phyloP scores from a whole-genome alignment of 1,140 invertebrate species.

The Octopus sinensis region DNA sequence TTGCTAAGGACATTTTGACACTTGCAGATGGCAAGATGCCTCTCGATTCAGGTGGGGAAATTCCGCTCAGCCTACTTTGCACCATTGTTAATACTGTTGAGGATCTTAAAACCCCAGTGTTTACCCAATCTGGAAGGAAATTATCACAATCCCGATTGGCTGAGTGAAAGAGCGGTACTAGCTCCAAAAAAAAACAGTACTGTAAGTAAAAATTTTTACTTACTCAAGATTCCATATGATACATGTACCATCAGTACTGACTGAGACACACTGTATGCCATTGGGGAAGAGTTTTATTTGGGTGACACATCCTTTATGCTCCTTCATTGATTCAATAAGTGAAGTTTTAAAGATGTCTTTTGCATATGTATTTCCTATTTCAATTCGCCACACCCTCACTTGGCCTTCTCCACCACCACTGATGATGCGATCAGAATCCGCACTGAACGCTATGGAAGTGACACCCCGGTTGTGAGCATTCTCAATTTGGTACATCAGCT shows the following conservation, averaged over 20 bases:
- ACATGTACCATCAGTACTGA: slow-evolving; percentile 83
- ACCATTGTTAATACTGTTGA: too few relatives aligned
- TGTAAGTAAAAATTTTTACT: slow-evolving; percentile 25
- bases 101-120: too few relatives aligned
- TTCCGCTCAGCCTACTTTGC: too few relatives aligned
- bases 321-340: slow-evolving; percentile 68
- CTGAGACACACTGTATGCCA: slow-evolving; percentile 77
- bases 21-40: too few relatives aligned
- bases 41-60: too few relatives aligned
- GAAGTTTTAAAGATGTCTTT: slow-evolving; percentile 27
- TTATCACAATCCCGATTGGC: too few relatives aligned
- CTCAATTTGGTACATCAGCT: slow-evolving; percentile 60
- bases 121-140: too few relatives aligned
- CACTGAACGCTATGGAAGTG: slow-evolving; percentile 72
- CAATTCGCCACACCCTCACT: slow-evolving; percentile 44
- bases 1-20: too few relatives aligned
- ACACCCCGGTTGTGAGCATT: slow-evolving; percentile 86
- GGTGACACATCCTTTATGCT: slow-evolving; percentile 83
- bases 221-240: slow-evolving; percentile 82
- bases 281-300: slow-evolving; percentile 73
- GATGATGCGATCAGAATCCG: slow-evolving; percentile 70
- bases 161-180: too few relatives aligned
- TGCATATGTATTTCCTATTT: slow-evolving; percentile 27
- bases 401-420: slow-evolving; percentile 86
- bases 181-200: too few relatives aligned